Percentiles rank a stretch among this genome's conserved stretches.
Conservation (phyloP, 1,140 invertebrate species). For the Drosophila lacteicornis region DNA sequence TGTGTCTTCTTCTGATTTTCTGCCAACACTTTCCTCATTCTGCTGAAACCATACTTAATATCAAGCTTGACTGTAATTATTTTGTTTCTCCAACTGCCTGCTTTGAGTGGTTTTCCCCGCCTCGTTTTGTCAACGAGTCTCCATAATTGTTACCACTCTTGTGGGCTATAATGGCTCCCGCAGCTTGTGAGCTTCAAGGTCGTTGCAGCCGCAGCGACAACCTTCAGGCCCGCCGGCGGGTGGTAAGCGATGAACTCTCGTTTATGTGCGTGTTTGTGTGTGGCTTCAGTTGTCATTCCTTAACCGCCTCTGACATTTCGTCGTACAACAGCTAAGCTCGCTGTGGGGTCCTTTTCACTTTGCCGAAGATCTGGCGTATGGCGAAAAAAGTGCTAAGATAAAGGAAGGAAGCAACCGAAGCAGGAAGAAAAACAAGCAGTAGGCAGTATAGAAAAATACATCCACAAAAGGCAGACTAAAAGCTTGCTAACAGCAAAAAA, state of each 20-base stretch:
- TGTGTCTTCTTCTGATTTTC: neutral
- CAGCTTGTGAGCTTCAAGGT: conserved; percentile 36
- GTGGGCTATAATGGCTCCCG: conserved; percentile 19
- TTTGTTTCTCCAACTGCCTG: neutral
- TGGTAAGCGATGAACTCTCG: conserved; percentile 23
- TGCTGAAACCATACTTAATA: neutral
- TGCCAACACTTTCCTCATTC: too few relatives aligned
- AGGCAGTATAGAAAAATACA: conserved; percentile 34
- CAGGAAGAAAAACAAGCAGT: conserved; percentile 29
- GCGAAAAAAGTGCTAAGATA: conserved; percentile 16
- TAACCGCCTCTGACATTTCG: conserved; percentile 41
- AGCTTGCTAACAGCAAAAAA: conserved; percentile 47
- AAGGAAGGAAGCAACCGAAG: conserved; percentile 26
- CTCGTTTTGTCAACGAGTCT: conserved; percentile 1
- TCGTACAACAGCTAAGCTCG: conserved; percentile 27
- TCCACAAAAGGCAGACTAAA: conserved; percentile 60
- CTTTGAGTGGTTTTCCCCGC: neutral
- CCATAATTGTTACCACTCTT: conserved; percentile 22
- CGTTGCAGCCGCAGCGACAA: conserved; percentile 35
- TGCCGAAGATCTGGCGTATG: conserved; percentile 21
- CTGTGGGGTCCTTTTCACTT: conserved; percentile 13
- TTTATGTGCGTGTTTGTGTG: conserved; percentile 9
- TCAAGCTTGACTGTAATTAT: conserved; percentile 1
- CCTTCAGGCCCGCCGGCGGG: conserved; percentile 34
- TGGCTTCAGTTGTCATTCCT: conserved; percentile 38